These are phyloP conservation scores for Acanthopagrus latus DNA, from an alignment of 2,797 vertebrate genomes.

Conservation along the genomic window DNA sequence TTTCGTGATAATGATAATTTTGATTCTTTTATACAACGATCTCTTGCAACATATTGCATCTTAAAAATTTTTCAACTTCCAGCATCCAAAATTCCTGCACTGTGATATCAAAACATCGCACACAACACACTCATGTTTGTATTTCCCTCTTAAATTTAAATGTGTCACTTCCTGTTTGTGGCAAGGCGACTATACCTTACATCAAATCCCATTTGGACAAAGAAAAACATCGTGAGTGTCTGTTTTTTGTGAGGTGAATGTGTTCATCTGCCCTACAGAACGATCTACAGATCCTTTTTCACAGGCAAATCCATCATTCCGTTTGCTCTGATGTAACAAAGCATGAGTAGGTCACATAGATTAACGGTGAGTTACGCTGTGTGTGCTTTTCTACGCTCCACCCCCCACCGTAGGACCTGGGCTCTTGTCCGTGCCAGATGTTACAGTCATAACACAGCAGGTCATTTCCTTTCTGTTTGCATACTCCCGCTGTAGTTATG, in stretches of 20 bases:
- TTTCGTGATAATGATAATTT: no score
- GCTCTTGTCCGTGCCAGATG: conserved; percentile 79
- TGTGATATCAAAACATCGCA: not conserved
- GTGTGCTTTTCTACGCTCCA: conserved; percentile 18
- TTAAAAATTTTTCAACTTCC: no score
- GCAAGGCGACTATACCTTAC: not conserved
- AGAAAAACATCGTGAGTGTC: conserved; percentile 10
- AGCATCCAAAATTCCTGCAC: not conserved
- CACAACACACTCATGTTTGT: not conserved
- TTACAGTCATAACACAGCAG: conserved; percentile 66
- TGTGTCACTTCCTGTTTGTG: not conserved
- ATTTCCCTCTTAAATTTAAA: not conserved
- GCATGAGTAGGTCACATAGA: conserved; percentile 54
- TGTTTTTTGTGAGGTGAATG: not conserved
- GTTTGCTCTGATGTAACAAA: conserved; percentile 47
- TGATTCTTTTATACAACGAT: no score
- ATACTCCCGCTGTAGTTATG: conserved; percentile 14
- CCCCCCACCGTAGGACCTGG: conserved; percentile 37
- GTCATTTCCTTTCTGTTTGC: conserved; percentile 72
- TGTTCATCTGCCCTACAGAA: not conserved
- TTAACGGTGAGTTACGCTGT: conserved; percentile 53
- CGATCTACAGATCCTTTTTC: not conserved
- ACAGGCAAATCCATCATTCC: not conserved
- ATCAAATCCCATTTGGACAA: not conserved
- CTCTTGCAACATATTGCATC: no score